Base-by-base conservation (phyloP, 2,888 invertebrate genomes). In the Caenorhabditis auriculariae region DNA sequence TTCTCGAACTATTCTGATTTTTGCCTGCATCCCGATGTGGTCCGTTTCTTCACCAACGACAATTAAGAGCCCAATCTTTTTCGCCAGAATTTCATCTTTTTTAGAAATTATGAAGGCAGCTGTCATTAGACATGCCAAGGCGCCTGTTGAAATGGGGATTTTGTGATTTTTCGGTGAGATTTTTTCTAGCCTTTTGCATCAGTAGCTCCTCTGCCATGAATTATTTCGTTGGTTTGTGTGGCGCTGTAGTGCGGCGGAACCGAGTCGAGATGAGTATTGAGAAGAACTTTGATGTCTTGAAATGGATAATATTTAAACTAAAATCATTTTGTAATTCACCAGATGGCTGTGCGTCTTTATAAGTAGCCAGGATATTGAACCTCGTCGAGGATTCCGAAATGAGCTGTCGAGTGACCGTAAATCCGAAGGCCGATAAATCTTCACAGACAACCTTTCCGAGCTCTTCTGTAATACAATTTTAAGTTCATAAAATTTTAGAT, bases 261-360 rank as follows among this genome's bases (percentile, higher is more conserved):
- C 2, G 80, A 80, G 60, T 80, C 80, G 54, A 80, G 41, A 62
- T 80, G 80, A 19, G 75, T 72, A 59, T 79, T 79, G 51, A 77
- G 65, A 37, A 78, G 55, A 42, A 79, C 48, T 48, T 62, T 64
- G 29, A 69, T 62, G 26, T 54, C 73, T 73, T 19, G 26, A 54
- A 42, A 9, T 53, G 24, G 17, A 35, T 21, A 3, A 29, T 47
- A 1, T 12, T 24, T 49, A 49, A 23, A 2, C 15, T 12, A n/a
- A n/a, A 21, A n/a, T 6, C 7, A n/a, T n/a, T n/a, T n/a, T n/a
- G n/a, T n/a, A n/a, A n/a, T n/a, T n/a, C n/a, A n/a, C n/a, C n/a
- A n/a, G n/a, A n/a, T n/a, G n/a, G n/a, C n/a, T n/a, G n/a, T n/a
- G 57, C 55, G 37, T 56, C 55, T 17, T 54, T 51, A 32, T 53